These are phyloP conservation scores for Petromus typicus DNA, from an alignment of 2,113 vertebrate species.

Conservation along the genomic window DNA sequence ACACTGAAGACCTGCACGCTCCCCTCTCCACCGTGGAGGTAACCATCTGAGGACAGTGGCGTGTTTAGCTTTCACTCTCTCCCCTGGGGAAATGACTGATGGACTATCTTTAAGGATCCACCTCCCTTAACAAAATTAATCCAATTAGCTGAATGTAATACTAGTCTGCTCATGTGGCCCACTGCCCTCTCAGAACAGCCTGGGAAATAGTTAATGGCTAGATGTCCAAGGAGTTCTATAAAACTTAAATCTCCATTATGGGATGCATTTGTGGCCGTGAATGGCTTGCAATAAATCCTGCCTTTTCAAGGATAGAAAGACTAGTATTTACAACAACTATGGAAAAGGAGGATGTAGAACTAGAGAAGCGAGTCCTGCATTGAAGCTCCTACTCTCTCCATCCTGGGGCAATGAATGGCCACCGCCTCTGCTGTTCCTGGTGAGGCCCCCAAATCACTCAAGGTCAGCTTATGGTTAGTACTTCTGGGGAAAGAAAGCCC, in stretches of 20 bases:
- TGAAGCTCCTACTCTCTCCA: neutral
- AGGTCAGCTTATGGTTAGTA: neutral
- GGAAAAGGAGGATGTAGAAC: neutral
- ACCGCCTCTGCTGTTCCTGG: neutral
- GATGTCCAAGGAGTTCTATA: neutral
- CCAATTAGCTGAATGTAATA: neutral
- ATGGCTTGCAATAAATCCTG: neutral
- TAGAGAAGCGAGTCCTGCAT: accelerated
- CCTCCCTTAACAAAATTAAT: neutral
- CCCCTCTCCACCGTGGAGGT: neutral
- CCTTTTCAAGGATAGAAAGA: neutral
- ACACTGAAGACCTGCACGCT: neutral
- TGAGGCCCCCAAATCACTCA: neutral
- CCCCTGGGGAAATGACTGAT: neutral
- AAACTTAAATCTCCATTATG: neutral
- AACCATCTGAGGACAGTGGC: neutral
- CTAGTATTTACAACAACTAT: neutral
- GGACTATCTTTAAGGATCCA: neutral
- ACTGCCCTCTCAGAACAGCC: neutral
- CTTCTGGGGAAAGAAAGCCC: neutral
- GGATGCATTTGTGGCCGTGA: neutral
- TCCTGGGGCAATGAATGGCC: no score
- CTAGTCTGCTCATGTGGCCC: neutral
- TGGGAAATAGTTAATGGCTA: neutral
- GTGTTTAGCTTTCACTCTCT: neutral